Evolutionary conservation across 2,113 vertebrate genomes (phyloP).

Genomic region (Mesembrinibis cayennensis): DNA sequence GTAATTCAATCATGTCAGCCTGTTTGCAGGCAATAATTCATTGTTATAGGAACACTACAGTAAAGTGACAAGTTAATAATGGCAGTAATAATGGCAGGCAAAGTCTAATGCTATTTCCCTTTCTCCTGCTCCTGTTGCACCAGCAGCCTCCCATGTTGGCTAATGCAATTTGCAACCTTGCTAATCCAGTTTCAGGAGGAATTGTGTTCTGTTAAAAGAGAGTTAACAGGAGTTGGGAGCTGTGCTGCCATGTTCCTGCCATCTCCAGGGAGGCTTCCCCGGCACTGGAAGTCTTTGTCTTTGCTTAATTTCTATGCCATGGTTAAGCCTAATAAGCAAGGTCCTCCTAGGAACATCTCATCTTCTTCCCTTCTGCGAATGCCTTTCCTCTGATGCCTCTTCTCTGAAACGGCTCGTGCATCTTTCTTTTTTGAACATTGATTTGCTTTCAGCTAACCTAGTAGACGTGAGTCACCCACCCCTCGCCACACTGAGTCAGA

Average conservation of each 20-base stretch:
- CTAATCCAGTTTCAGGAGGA: conserved; percentile 67
- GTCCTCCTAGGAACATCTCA: neutral
- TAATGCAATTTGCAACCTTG: conserved; percentile 63
- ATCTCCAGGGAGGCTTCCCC: neutral
- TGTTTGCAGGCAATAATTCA: conserved; percentile 73
- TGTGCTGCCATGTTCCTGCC: neutral
- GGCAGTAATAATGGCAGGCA: conserved; percentile 71
- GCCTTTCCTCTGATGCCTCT: neutral
- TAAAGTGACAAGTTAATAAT: conserved; percentile 75
- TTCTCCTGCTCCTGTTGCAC: conserved; percentile 52
- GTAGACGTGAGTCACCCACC: neutral
- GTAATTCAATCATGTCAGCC: conserved; percentile 69
- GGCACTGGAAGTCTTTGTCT: neutral
- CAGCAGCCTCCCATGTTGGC: conserved; percentile 58
- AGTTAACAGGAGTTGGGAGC: neutral
- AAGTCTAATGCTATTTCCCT: conserved; percentile 66
- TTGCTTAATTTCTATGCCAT: neutral
- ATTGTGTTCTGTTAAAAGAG: conserved; percentile 49
- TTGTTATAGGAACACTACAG: conserved; percentile 68
- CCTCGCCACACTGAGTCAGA: neutral
- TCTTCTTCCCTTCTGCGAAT: neutral
- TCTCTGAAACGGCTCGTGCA: neutral
- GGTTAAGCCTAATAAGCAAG: neutral
- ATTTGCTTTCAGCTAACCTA: neutral
- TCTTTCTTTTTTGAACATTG: neutral